Conservation (phyloP, 2,888 invertebrate genomes). For the Amblyteles armatorius region DNA sequence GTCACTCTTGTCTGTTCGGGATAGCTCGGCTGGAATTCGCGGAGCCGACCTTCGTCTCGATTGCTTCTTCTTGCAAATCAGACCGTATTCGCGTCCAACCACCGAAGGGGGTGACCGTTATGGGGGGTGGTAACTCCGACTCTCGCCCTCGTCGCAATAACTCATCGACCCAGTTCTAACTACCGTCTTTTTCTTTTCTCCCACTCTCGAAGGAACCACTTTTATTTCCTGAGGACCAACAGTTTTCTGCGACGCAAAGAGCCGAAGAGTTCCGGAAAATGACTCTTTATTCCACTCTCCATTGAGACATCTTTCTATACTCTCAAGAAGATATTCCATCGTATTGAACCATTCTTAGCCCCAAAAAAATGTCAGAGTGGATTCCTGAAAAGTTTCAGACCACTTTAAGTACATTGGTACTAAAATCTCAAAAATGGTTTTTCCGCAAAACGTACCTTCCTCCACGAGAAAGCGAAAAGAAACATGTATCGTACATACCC, state of each 20-base stretch:
- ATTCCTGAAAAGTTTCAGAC: not conserved
- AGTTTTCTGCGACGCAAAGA: conserved; percentile 6
- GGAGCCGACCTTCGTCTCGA: conserved; percentile 48
- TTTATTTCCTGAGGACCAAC: conserved; percentile 11
- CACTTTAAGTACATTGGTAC: too few relatives aligned
- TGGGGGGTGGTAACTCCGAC: conserved; percentile 28
- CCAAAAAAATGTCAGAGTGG: not conserved
- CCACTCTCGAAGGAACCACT: conserved; percentile 16
- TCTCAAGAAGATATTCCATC: not conserved
- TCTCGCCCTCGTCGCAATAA: conserved; percentile 58
- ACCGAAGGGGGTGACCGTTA: conserved; percentile 23
- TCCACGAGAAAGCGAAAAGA: not conserved
- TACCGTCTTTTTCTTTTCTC: conserved; percentile 28
- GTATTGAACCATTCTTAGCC: not conserved
- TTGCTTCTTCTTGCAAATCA: conserved; percentile 61
- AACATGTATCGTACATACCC: not conserved
- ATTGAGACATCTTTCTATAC: not conserved
- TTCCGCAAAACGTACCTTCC: too few relatives aligned
- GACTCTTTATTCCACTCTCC: not conserved
- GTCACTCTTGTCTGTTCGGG: conserved; percentile 23
- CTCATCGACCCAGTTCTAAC: conserved; percentile 66
- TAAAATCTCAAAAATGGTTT: too few relatives aligned
- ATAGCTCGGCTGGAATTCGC: conserved; percentile 21
- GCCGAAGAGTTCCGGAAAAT: conserved; percentile 21
- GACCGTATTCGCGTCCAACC: conserved; percentile 40